Percentiles rank a stretch among this genome's conserved stretches.
Evolutionary conservation across 2,113 vertebrate species (phyloP).

Genomic region (Callorhinus ursinus): DNA sequence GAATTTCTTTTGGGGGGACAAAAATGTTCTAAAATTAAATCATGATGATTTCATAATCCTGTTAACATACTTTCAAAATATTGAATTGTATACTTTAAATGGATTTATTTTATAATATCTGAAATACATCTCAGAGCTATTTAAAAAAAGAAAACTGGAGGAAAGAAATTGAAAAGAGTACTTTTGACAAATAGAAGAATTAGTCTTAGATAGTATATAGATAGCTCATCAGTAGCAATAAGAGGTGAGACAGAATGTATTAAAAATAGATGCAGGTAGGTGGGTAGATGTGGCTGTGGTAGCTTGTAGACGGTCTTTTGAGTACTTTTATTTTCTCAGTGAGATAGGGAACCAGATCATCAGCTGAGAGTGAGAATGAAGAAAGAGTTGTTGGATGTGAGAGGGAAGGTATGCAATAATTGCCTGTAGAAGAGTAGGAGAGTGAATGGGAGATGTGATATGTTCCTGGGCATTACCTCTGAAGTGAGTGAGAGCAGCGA

Average conservation of each 20-base stretch:
- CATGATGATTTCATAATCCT: not conserved
- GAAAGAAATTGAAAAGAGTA: not conserved
- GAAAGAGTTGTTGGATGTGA: not conserved
- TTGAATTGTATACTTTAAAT: not conserved
- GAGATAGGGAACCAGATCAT: not conserved
- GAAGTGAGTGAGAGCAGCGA: not conserved
- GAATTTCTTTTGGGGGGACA: not conserved
- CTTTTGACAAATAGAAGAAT: not conserved
- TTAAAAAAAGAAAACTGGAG: not conserved
- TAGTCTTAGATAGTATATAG: not conserved
- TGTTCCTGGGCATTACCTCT: not conserved
- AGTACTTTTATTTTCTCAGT: not conserved
- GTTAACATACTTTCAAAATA: not conserved
- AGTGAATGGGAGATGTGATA: not conserved
- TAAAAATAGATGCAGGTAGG: not conserved
- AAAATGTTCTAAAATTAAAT: conserved; percentile 3
- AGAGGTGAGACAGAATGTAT: not conserved
- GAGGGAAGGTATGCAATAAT: not conserved
- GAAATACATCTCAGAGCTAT: not conserved
- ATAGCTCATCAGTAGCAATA: not conserved
- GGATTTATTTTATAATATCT: not conserved
- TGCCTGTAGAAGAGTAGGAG: not conserved
- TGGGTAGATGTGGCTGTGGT: not conserved
- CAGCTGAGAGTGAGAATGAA: not conserved
- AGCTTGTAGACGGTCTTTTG: not conserved